Percentiles rank a stretch among this genome's conserved stretches.
Conservation (phyloP, 2,888 invertebrate species). For the Notocelia uddmanniana region DNA sequence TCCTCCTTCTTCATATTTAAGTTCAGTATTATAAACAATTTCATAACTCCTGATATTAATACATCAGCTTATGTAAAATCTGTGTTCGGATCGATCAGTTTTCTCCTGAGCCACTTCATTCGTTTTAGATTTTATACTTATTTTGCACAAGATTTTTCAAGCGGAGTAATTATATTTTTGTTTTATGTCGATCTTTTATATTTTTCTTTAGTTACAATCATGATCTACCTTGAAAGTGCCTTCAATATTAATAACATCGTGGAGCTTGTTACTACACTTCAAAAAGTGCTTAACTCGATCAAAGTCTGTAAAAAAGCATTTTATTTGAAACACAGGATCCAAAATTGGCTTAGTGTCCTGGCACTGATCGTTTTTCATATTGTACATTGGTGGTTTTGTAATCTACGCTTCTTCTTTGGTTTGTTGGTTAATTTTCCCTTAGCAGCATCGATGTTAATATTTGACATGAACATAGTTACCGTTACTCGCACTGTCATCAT, state of each 20-base stretch:
- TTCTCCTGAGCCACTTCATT: neutral
- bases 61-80: neutral
- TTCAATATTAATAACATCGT: neutral
- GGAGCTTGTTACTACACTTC: neutral
- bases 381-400: neutral
- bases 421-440: neutral
- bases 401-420: neutral
- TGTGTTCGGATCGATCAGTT: neutral
- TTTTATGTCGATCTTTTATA: neutral
- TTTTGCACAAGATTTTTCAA: neutral
- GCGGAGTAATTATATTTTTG: neutral
- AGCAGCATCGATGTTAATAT: neutral
- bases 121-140: neutral
- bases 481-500: neutral
- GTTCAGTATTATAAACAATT: slow-evolving; percentile 6
- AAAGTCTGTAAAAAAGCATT: neutral
- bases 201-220: neutral
- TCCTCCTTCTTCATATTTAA: neutral
- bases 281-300: neutral
- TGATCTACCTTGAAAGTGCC: neutral
- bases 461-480: neutral
- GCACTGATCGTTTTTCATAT: neutral
- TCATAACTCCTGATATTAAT: neutral
- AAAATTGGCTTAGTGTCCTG: neutral
- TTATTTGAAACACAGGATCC: neutral